Evolutionary conservation across 2,888 invertebrate genomes (phyloP).

Genomic region (Drosophila paramelanica): DNA sequence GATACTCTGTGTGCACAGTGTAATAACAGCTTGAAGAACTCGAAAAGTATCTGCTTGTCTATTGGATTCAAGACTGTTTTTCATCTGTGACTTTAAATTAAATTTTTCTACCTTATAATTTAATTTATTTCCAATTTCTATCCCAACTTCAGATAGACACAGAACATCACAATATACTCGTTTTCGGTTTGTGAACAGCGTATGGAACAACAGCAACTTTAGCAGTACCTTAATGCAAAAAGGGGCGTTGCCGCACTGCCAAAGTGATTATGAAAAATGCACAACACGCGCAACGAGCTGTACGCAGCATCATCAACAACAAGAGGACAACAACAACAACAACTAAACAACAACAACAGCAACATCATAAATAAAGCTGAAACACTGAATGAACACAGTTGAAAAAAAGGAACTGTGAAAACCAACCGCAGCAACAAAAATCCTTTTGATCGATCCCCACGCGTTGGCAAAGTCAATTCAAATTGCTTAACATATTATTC

Average conservation of each 20-base stretch:
- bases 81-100: not conserved
- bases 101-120: no score
- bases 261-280: constrained; percentile 67
- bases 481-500: constrained; percentile 43
- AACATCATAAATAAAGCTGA: constrained; percentile 18
- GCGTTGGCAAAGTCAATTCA: constrained; percentile 27
- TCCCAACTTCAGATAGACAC: not conserved
- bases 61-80: no score
- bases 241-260: constrained; percentile 53
- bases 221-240: constrained; percentile 59
- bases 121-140: not conserved
- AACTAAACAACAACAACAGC: constrained; percentile 21
- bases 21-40: no score
- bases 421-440: constrained; percentile 10
- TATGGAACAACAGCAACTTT: constrained; percentile 38
- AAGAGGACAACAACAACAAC: not conserved
- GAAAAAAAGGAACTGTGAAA: constrained; percentile 14
- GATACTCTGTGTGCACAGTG: not conserved
- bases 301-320: constrained; percentile 38
- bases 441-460: constrained; percentile 30
- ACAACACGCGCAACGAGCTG: constrained; percentile 55
- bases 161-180: not conserved
- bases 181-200: no score
- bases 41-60: no score
- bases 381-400: constrained; percentile 12